Evolutionary conservation across 2,888 invertebrate species (phyloP).

Genomic region (Drosophila acutilabella): DNA sequence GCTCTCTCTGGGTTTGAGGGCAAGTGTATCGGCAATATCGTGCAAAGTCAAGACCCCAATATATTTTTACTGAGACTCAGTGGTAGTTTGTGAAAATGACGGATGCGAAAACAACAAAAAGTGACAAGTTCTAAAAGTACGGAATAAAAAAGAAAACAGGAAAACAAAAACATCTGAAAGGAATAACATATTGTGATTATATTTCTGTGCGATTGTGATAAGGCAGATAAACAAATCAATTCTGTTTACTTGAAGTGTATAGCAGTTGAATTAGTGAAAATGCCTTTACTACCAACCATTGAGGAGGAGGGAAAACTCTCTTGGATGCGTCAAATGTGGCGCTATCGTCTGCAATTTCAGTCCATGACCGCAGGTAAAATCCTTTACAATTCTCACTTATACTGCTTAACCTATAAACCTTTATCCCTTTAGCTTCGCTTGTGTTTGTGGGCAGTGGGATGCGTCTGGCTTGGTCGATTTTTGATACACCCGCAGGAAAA

Average conservation of each 20-base stretch:
- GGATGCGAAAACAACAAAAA: conserved; percentile 44
- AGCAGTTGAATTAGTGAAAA: conserved; percentile 34
- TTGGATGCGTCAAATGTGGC: conserved; percentile 74
- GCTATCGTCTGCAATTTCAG: conserved; percentile 77
- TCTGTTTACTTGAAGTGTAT: conserved; percentile 13
- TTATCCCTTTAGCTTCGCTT: conserved; percentile 64
- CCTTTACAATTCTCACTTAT: background rate
- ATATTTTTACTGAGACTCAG: conserved; percentile 3
- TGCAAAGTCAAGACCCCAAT: conserved; percentile 16
- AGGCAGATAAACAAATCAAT: conserved; percentile 30
- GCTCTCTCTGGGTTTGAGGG: conserved; percentile 2
- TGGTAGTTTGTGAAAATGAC: conserved; percentile 42
- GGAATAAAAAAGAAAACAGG: conserved; percentile 7
- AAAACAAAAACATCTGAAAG: background rate
- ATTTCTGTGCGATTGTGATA: conserved; percentile 8
- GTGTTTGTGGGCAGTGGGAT: conserved; percentile 79
- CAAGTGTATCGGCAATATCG: conserved; percentile 42
- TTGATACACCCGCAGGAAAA: conserved; percentile 73
- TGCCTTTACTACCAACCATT: conserved; percentile 74
- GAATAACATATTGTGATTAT: conserved; percentile 2
- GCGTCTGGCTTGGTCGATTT: conserved; percentile 80
- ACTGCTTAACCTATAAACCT: conserved; percentile 4
- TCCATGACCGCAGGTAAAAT: conserved; percentile 75
- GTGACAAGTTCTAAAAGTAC: conserved; percentile 53
- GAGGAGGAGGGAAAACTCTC: conserved; percentile 73